Evolutionary conservation across 1,140 invertebrate genomes (phyloP).

Genomic region (Magallana gigas): DNA sequence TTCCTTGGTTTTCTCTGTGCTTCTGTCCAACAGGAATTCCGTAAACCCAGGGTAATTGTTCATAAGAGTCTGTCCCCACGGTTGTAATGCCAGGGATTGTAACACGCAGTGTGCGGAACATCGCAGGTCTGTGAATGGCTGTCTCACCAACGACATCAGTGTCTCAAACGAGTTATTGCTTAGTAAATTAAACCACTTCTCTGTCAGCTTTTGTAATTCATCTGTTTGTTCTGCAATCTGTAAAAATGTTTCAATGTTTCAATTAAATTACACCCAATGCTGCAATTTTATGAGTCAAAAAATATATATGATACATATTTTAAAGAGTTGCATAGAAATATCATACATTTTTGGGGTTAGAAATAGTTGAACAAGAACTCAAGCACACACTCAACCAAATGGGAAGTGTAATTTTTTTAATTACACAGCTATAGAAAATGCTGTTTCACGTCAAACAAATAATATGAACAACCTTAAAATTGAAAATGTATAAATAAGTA

Average conservation of each 20-base stretch:
- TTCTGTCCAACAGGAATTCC: constrained; percentile 88
- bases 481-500: too few species aligned
- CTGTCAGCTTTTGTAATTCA: constrained; percentile 80
- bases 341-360: too few species aligned
- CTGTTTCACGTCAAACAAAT: too few species aligned
- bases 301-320: too few species aligned
- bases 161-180: constrained; percentile 81
- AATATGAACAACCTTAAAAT: too few species aligned
- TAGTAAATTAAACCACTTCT: constrained; percentile 83
- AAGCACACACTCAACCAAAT: too few species aligned
- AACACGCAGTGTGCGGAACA: constrained; percentile 81
- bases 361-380: too few species aligned
- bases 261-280: too few species aligned
- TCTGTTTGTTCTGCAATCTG: constrained; percentile 69
- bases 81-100: constrained; percentile 80
- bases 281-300: too few species aligned
- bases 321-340: too few species aligned
- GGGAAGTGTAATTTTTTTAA: too few species aligned
- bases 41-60: constrained; percentile 84
- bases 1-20: constrained; percentile 85
- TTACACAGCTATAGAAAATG: too few species aligned
- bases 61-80: constrained; percentile 85
- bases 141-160: constrained; percentile 82
- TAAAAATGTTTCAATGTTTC: not conserved
- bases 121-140: constrained; percentile 84